Evolutionary conservation across 2,113 vertebrate genomes (phyloP), one percentile per base, ranked within the genome.

Genomic region (Jaculus jaculus): DNA sequence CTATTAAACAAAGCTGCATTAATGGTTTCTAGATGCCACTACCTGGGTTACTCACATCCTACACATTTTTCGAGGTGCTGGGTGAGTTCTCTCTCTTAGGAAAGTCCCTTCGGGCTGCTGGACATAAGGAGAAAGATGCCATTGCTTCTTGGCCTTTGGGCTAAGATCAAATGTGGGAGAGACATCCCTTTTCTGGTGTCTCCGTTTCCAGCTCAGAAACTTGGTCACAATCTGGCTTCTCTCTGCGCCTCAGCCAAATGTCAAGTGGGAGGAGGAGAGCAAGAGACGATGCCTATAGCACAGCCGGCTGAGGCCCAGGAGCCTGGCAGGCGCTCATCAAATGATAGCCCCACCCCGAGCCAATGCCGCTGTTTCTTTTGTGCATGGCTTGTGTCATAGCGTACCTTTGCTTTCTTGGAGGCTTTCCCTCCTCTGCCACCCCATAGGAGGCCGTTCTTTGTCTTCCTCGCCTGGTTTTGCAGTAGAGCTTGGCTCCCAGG

Each of bases 1-100:
- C 18, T 21, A 7, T 28, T 21, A 0, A 30, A 24, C 1, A 1
- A 54, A 30, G 37, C 17, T 34, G 26, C 69, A 7, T 0, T 0
- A n/a, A 12, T 39, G 3, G 0, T 7, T 39, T 84, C 37, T 51
- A 5, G 1, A 32, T 37, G 16, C 37, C 2, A 30, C 75, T 4
- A 23, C n/a, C 24, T 15, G 58, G 11, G n/a, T 58, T 18, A n/a
- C 5, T 60, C 39, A 51, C 11, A 8, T 32, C 32, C 18, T 10
- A 1, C 5, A 20, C 30, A 10, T 28, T 23, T 47, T 6, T 20
- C 1, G 34, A 73, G 5, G 54, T 8, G 65, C 54, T 42, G 75
- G 30, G 12, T 28, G 16, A 18, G 20, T 12, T 15, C 34, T 17
- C 4, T 32, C 15, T 23, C 4, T 9, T 4, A 15, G 42, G 34